Percentiles rank a stretch among this genome's conserved stretches.
phyloP scores from a whole-genome alignment of 1,140 invertebrate species.

The Parapsyche elsis region DNA sequence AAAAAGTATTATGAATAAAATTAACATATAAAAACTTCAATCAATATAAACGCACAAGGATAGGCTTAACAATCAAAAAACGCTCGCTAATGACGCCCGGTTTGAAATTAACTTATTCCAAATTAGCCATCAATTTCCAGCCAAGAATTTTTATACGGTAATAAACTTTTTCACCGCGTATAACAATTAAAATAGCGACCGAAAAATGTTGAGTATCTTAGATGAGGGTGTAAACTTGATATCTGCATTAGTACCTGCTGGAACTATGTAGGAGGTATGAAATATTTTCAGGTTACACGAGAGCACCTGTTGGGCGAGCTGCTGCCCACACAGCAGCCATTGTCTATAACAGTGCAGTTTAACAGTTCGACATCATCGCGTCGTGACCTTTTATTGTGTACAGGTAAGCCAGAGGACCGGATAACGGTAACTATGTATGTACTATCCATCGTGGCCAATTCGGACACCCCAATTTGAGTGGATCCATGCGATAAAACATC shows the following conservation, averaged over 20 bases:
- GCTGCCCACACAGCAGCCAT: slow-evolving; percentile 25
- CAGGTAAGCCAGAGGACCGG: neutral
- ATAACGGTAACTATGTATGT: slow-evolving; percentile 5
- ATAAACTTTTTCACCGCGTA: neutral
- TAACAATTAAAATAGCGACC: neutral
- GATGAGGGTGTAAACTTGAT: neutral
- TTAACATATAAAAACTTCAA: too few relatives aligned
- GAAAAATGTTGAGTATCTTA: neutral
- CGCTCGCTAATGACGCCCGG: too few relatives aligned
- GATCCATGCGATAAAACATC: too few relatives aligned
- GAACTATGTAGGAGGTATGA: neutral
- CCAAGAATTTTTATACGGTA: too few relatives aligned
- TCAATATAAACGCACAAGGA: too few relatives aligned
- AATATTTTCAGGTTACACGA: neutral
- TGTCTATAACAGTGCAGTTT: slow-evolving; percentile 20
- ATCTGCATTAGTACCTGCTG: slow-evolving; percentile 1
- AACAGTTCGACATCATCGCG: neutral
- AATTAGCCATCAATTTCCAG: too few relatives aligned
- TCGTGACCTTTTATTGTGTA: slow-evolving; percentile 29
- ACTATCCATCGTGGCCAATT: neutral
- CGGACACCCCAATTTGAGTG: neutral
- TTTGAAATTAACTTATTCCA: too few relatives aligned
- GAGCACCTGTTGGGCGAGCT: slow-evolving; percentile 16
- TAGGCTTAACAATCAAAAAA: too few relatives aligned
- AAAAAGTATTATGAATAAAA: too few relatives aligned